Evolutionary conservation across 2,797 vertebrate species (phyloP), one percentile per base, ranked within the genome.

Genomic region (Labroides dimidiatus): DNA sequence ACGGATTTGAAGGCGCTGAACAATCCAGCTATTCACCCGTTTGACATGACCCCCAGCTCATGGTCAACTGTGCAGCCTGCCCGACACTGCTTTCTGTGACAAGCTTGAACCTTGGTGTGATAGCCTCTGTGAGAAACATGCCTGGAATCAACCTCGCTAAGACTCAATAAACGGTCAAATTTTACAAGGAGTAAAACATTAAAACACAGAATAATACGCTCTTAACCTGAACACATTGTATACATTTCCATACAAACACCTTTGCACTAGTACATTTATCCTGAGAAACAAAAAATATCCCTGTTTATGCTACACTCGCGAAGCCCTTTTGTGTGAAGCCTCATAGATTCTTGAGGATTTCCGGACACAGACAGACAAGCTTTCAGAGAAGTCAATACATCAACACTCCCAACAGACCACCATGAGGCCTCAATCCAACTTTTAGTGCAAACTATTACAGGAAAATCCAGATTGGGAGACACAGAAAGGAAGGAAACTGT

Each of bases 21-120:
- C 87, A 91, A 92, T 90, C 67, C 64, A 68, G 77, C 82, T 77
- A 90, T 89, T 90, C 72, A 89, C 75, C 64, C 57, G 54, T 72
- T 62, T 71, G 54, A 70, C 66, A 80, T 72, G 75, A 80, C 51
- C 66, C 64, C 60, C 49, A 33, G 16, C 69, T 72, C 81, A 80
- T 65, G 52, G 62, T 69, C 64, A 66, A 78, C 52, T 74, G 60
- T 77, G 48, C 39, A 71, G 67, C 75, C 56, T 70, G 68, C 72
- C 17, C 65, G 64, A 69, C 69, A 77, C 63, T 70, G 60, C 56
- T 41, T 57, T 84, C 78, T 77, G 68, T 77, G 80, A 85, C 76
- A 56, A 49, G 67, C 80, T 64, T 23, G 15, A 50, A 50, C 54
- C 47, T 67, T 20, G 14, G 47, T 44, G 57, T 23, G 56, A 68